Percentiles rank a stretch among this genome's conserved stretches.
phyloP scores from a whole-genome alignment of 2,113 vertebrate genomes.

The Eubucco bourcierii region DNA sequence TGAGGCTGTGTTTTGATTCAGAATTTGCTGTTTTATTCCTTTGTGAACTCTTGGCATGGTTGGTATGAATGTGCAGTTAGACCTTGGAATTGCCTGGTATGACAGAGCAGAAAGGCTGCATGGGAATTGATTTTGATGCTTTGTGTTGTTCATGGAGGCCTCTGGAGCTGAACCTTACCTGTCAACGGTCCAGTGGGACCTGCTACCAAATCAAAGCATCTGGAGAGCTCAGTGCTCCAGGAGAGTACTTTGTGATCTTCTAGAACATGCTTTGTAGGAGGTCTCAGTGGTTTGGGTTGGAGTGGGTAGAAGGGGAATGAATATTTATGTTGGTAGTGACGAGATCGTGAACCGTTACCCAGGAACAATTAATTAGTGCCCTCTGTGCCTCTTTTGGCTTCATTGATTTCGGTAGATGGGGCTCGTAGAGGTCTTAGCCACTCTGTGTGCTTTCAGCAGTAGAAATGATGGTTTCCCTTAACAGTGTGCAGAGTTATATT shows the following conservation, averaged over 20 bases:
- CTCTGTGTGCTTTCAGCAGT: not conserved
- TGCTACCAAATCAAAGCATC: not conserved
- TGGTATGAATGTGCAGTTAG: not conserved
- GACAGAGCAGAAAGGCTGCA: not conserved
- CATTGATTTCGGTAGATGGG: not conserved
- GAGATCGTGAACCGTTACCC: not conserved
- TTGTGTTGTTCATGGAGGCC: not conserved
- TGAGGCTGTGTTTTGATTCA: not conserved
- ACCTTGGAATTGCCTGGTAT: not conserved
- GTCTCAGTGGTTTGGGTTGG: not conserved
- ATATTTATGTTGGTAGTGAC: slow-evolving; percentile 4
- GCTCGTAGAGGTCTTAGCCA: not conserved
- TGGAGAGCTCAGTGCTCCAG: not conserved
- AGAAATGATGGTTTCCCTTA: slow-evolving; percentile 26
- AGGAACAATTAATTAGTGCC: slow-evolving; percentile 32
- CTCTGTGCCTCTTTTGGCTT: slow-evolving; percentile 1
- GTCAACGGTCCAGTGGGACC: not conserved
- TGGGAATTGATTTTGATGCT: not conserved
- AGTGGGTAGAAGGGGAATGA: not conserved
- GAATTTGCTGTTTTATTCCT: not conserved
- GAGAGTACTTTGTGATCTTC: not conserved
- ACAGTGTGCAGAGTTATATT: not conserved
- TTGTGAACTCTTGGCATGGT: not conserved
- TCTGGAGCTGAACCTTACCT: not conserved
- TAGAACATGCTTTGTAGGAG: not conserved